Base-by-base conservation (phyloP, 2,797 vertebrate species). In the Lates japonicus region DNA sequence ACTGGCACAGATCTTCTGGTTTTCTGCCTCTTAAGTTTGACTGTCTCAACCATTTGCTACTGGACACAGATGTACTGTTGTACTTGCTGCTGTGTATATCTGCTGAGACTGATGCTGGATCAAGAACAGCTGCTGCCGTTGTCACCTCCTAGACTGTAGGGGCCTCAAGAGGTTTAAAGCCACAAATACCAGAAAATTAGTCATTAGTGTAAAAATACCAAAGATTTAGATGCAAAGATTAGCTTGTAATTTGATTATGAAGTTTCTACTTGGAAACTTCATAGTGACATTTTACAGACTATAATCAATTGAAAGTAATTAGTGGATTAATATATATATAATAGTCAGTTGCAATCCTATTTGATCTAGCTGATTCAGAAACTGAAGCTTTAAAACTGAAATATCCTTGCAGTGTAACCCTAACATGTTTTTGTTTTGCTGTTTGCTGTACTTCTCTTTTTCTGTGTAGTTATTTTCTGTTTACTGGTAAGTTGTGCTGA, bases 401-500 rank as follows among this genome's bases (percentile, higher is more conserved):
- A 42, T 1, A 16, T 39, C 19, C 4, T 7, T 22, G 1, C 54
- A 2, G 5, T 3, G 2, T 9, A 19, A 68, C 58, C 29, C 5
- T 3, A 31, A 8, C 39, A 42, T 17, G 14, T 61, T 41, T 59
- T 59, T 37, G 19, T 76, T 42, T 25, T 9, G 42, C n/a, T 31
- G 2, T 69, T 61, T 5, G 9, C 63, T 58, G 17, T 46, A 68
- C 20, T 22, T 42, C 12, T 19, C 44, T 77, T 61, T 19, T n/a
- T 22, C 29, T 46, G 22, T 73, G 3, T 12, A 42, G 12, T 57
- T 68, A 57, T 61, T 73, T n/a, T 67, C 31, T 54, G 10, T 70
- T 7, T 52, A 16, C 70, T 80, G n/a, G 64, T 54, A 58, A 62
- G 20, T 76, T 77, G 57, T 90, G 67, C 82, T 85, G 76, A 85